Base-by-base conservation (phyloP, 2,797 vertebrate species). In the Paratrypauchen microcephalus region DNA sequence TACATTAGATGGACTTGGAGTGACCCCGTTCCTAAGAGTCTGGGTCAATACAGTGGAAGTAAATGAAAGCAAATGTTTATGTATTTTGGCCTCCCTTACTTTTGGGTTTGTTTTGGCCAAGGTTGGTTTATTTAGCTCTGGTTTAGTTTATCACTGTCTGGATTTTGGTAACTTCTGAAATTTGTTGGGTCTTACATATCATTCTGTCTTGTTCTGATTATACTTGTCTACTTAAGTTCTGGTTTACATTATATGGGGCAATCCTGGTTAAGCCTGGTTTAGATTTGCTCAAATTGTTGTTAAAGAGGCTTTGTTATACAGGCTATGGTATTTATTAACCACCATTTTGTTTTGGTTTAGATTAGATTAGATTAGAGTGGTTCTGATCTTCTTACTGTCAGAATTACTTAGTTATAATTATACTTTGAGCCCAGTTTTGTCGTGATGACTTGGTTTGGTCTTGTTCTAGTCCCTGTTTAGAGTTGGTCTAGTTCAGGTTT, bases 31-130 rank as follows among this genome's bases (percentile, higher is more conserved):
- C 28, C 16, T 3, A 18, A 61, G 32, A 6, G 58, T 60, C 59
- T 61, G 30, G 32, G 59, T 61, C 59, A 39, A 36, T 61, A 21
- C 30, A 23, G 32, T 21, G 19, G 59, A 61, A 39, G 59, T n/a
- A 36, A 39, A 39, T 61, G 32, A 11, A 61, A 61, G 58, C 8
- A 23, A 39, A 21, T 58, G 56, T 58, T 55, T 55, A 19, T 0
- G 1, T 7, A 24, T 7, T 11, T 54, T 21, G 50, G 21, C 41
- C 12, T 13, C 23, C 52, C 24, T 21, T 55, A 55, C n/a, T 54
- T 21, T 11, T 21, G 11, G 21, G 23, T 54, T 54, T 0, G 9
- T 54, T 55, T 21, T 23, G 9, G 48, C 18, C 13, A 45, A 4
- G 41, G 0, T 45, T 45, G 4, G 41, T 45, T 45, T 15, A 45